Evolutionary conservation across 2,797 vertebrate genomes (phyloP).

Genomic region (Cyprinodon diabolis): DNA sequence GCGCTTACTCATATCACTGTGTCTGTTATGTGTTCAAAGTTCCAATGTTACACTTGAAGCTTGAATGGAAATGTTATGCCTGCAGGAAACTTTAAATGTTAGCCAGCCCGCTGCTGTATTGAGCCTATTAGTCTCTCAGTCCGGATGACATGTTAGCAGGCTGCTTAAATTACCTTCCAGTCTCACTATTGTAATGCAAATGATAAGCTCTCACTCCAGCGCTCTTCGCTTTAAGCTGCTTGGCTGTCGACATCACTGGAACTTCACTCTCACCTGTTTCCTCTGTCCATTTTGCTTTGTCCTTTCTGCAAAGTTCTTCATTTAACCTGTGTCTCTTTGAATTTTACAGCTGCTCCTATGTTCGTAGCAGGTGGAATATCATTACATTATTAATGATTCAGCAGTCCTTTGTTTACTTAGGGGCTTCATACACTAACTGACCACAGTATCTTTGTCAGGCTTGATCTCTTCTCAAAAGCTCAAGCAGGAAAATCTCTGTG

Average conservation of each 20-base stretch:
- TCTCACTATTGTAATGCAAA: conserved; percentile 54
- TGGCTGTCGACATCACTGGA: conserved; percentile 11
- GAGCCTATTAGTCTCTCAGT: conserved; percentile 32
- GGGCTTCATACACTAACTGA: conserved; percentile 23
- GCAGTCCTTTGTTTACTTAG: conserved; percentile 50
- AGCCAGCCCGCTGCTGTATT: conserved; percentile 10
- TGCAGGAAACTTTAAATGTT: conserved; percentile 11
- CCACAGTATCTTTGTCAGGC: conserved; percentile 35
- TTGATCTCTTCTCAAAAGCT: conserved; percentile 41
- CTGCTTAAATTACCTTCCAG: conserved; percentile 46
- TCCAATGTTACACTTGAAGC: conserved; percentile 9
- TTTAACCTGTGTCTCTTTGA: conserved; percentile 23
- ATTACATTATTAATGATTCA: conserved; percentile 70
- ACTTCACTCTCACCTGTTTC: conserved; percentile 12
- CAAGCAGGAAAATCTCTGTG: conserved; percentile 23
- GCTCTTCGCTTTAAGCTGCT: conserved; percentile 19
- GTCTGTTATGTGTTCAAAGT: conserved; percentile 14
- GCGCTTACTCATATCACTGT: conserved; percentile 27
- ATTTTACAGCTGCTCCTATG: conserved; percentile 14
- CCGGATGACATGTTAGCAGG: conserved; percentile 44
- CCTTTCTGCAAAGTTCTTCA: conserved; percentile 35
- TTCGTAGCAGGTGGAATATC: conserved; percentile 69
- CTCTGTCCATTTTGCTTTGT: conserved; percentile 6
- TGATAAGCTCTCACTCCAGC: conserved; percentile 21
- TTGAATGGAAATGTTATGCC: conserved; percentile 18